Conservation (phyloP, 92 coral and sea anemone species). For the Umimayanthus chanpuru region DNA sequence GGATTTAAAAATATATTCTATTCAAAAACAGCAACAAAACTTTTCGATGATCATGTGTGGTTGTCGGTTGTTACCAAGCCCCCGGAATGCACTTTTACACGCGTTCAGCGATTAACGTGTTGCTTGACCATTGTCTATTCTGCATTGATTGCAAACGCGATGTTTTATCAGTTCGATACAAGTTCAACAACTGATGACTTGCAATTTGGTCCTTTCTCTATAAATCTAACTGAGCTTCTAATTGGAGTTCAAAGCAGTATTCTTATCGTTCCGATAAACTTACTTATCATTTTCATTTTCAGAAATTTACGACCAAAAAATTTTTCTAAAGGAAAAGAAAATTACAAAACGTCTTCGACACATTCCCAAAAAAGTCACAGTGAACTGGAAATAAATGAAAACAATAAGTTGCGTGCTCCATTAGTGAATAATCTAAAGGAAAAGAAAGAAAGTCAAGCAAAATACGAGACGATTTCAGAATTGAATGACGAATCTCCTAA, state of each 20-base stretch:
- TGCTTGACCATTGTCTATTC: conserved; percentile 51
- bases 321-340: conserved; percentile 8
- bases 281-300: conserved; percentile 47
- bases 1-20: conserved; percentile 76
- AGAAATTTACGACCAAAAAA: background rate
- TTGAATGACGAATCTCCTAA: background rate
- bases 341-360: background rate
- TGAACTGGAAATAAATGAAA: background rate
- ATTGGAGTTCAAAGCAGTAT: conserved; percentile 53
- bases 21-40: conserved; percentile 55
- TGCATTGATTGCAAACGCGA: conserved; percentile 55
- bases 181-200: background rate
- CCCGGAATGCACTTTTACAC: conserved; percentile 65
- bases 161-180: conserved; percentile 48
- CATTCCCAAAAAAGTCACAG: too few species aligned
- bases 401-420: background rate
- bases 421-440: background rate
- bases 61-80: conserved; percentile 72
- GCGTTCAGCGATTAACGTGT: conserved; percentile 67
- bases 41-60: conserved; percentile 75
- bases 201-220: conserved; percentile 46
- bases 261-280: conserved; percentile 45
- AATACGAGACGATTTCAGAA: background rate
- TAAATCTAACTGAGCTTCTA: conserved; percentile 45
- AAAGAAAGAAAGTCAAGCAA: background rate